These are phyloP conservation scores for Pterois miles DNA, from an alignment of 2,797 vertebrate genomes.

Conservation along the genomic window DNA sequence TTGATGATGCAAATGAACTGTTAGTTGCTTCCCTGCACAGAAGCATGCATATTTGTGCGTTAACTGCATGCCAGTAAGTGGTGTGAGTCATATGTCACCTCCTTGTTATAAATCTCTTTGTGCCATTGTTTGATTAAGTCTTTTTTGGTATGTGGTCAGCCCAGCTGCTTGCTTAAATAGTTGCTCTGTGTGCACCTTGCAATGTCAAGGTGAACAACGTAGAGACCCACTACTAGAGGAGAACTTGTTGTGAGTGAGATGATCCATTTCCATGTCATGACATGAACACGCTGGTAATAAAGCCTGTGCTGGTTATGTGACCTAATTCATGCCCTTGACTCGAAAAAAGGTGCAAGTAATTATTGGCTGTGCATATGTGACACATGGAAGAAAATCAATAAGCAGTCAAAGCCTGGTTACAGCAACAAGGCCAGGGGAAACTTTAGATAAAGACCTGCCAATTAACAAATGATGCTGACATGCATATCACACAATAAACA, in stretches of 20 bases:
- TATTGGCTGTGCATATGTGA: slow-evolving; percentile 13
- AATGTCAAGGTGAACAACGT: not conserved
- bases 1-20: not conserved
- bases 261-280: slow-evolving; percentile 1
- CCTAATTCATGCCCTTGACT: slow-evolving; percentile 25
- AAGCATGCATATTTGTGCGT: not conserved
- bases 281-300: not conserved
- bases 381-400: slow-evolving; percentile 47
- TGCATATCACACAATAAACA: not conserved
- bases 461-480: not conserved
- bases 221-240: not conserved
- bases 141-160: not conserved
- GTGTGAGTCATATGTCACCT: slow-evolving; percentile 6
- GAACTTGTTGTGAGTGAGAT: not conserved
- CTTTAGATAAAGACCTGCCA: not conserved
- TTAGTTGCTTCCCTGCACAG: not conserved
- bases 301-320: not conserved
- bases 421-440: not conserved
- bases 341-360: slow-evolving; percentile 7
- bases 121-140: slow-evolving; percentile 3
- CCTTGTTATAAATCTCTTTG: slow-evolving; percentile 3
- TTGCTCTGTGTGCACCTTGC: not conserved
- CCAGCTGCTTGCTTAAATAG: slow-evolving; percentile 1
- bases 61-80: not conserved
- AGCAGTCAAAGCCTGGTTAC: slow-evolving; percentile 12